Conservation (phyloP, 2,888 invertebrate genomes). For the Eurytoma californica region DNA sequence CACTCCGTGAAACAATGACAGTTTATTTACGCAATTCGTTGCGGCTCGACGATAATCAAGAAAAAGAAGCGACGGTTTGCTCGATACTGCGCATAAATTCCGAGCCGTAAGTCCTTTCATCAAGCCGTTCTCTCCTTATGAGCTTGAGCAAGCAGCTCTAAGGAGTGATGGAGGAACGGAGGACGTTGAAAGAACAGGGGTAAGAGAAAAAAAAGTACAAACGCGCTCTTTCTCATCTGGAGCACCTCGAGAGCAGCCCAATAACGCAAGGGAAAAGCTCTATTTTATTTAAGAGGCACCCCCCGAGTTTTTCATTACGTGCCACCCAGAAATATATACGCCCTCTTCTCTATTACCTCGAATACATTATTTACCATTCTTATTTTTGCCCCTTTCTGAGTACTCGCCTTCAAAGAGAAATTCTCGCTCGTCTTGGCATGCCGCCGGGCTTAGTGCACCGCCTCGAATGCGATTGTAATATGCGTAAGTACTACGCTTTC, state of each 20-base stretch:
- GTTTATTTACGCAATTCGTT: conserved; percentile 18
- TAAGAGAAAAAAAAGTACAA: conserved; percentile 55
- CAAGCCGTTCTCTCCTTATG: conserved; percentile 44
- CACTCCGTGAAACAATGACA: background rate
- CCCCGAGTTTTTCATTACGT: conserved; percentile 73
- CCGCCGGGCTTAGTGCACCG: conserved; percentile 15
- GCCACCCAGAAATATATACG: conserved; percentile 62
- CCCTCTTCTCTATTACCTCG: conserved; percentile 59
- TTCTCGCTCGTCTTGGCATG: background rate
- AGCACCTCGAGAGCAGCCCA: conserved; percentile 53
- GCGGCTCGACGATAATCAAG: conserved; percentile 7
- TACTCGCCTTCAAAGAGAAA: conserved; percentile 32
- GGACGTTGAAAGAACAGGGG: background rate
- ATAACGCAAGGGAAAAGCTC: conserved; percentile 65
- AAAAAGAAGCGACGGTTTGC: conserved; percentile 9
- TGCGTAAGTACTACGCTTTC: background rate
- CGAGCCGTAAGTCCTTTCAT: conserved; percentile 37
- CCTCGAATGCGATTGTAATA: background rate
- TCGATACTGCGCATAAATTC: conserved; percentile 41
- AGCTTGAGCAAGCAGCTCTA: conserved; percentile 13
- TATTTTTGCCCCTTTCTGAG: conserved; percentile 65
- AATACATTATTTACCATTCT: conserved; percentile 72
- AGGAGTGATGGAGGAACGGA: conserved; percentile 19
- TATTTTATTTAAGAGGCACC: conserved; percentile 73
- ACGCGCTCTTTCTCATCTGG: conserved; percentile 69